Base-by-base conservation (phyloP, 23 tunicate species). In the Phallusia fumigata region DNA sequence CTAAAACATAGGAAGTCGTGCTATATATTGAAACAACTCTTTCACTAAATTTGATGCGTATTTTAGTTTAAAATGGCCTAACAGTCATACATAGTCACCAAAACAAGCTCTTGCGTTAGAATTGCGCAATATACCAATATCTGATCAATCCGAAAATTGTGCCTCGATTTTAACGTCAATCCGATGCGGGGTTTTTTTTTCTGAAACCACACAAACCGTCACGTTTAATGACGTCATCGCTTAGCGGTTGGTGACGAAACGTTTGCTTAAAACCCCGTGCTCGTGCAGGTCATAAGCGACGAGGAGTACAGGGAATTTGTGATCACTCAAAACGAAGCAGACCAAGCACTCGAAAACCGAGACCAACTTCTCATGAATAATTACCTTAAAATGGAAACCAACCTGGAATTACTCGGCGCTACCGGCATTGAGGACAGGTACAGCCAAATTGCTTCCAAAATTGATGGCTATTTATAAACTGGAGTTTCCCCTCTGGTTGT, bases 341-440 rank as follows among this genome's bases (percentile, higher is more conserved):
- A 89, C 33, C 87, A 79, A 31, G 64, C 94, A 10, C 69, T 94
- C 36, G 98, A 94, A 31, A 64, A 83, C 50, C 73, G 98, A 36
- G 98, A 94, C 65, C 85, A 88, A 53, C 78, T 64, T 52, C 51
- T 94, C 22, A 90, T 65, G 76, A 33, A 89, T 30, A 82, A 87
- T 19, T 97, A 74, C 74, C n/a, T 79, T 30, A 35, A 47, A 30
- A 88, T 97, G 64, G 99, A 97, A 73, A 83, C 73, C 15, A 84
- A 97, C 31, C 84, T 97, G 24, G 95, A 97, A 75, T 76, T 97
- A 34, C 91, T 97, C 19, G 99, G 99, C 0, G 91, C 95, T 22
- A 97, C 99, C 13, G 99, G 97, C 30, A 97, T 97, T 49, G 99
- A 97, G 83, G 99, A 97, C 88, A 91, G 89, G 97, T 84, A 79